Percentiles rank a stretch among this genome's conserved stretches.
Conservation (phyloP, 2,113 vertebrate species). For the Ptychochromis oligacanthus region DNA sequence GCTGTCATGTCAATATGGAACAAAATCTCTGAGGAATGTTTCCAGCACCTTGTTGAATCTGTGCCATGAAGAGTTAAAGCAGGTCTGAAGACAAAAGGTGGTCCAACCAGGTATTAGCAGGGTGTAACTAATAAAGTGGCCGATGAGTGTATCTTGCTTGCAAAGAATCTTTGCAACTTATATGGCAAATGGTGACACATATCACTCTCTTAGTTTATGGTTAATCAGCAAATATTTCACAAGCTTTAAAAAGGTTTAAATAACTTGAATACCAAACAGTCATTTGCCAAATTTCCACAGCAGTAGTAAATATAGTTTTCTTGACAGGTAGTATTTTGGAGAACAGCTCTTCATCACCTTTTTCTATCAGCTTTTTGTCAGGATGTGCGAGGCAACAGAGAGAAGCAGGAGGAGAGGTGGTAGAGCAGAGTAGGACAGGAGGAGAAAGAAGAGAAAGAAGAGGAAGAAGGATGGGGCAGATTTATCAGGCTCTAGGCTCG, state of each 20-base stretch:
- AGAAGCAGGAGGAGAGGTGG: not conserved
- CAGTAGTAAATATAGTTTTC: not conserved
- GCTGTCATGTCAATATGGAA: too few species aligned
- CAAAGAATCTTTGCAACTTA: too few species aligned
- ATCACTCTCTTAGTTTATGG: not conserved
- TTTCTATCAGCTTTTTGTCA: conserved; percentile 13
- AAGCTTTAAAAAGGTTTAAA: not conserved
- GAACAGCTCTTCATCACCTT: conserved; percentile 1
- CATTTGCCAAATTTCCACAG: not conserved
- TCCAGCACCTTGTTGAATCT: too few species aligned
- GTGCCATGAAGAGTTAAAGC: too few species aligned
- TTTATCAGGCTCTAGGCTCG: not conserved
- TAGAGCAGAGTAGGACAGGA: not conserved
- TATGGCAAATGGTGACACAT: too few species aligned
- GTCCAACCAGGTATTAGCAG: too few species aligned
- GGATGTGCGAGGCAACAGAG: conserved; percentile 5
- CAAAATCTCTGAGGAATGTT: too few species aligned
- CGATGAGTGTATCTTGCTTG: too few species aligned
- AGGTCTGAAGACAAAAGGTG: too few species aligned
- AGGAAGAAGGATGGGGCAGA: not conserved
- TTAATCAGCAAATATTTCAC: not conserved
- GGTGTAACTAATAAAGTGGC: not conserved
- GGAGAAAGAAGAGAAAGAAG: not conserved
- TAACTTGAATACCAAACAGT: not conserved
- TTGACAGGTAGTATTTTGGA: not conserved